phyloP scores from a whole-genome alignment of 2,113 vertebrate genomes.

The Acrocephalus arundinaceus region DNA sequence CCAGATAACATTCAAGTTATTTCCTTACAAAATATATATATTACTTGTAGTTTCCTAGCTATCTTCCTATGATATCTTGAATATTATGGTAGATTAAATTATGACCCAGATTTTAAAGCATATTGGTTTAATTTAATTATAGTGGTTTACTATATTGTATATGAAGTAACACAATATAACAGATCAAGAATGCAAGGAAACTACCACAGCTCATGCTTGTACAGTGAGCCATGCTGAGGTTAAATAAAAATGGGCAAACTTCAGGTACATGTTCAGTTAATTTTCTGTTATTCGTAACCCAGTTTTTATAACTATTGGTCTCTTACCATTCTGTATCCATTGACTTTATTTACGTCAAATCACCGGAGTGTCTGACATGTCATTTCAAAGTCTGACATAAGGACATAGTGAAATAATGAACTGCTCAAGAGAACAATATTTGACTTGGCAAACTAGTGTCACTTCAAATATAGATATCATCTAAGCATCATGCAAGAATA shows the following conservation, averaged over 20 bases:
- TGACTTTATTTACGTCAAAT: background rate
- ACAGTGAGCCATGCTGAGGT: background rate
- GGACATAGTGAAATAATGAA: background rate
- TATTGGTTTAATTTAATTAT: background rate
- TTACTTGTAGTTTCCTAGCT: background rate
- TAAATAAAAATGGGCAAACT: background rate
- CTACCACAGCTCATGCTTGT: background rate
- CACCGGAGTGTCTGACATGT: background rate
- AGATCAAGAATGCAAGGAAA: background rate
- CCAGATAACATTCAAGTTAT: background rate
- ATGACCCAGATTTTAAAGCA: background rate
- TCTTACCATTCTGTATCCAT: background rate
- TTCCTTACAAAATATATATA: background rate
- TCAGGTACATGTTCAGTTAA: background rate
- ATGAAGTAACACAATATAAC: background rate
- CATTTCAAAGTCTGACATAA: background rate
- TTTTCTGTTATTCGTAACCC: background rate
- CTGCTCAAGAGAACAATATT: background rate
- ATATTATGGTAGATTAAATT: background rate
- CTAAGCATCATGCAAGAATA: conserved; percentile 12
- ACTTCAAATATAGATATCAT: background rate
- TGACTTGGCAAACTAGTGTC: background rate
- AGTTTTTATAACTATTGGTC: background rate
- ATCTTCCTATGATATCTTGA: background rate
- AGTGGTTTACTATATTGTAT: background rate